Evolutionary conservation across 2,113 vertebrate genomes (phyloP).

Genomic region (Phaethornis superciliosus): DNA sequence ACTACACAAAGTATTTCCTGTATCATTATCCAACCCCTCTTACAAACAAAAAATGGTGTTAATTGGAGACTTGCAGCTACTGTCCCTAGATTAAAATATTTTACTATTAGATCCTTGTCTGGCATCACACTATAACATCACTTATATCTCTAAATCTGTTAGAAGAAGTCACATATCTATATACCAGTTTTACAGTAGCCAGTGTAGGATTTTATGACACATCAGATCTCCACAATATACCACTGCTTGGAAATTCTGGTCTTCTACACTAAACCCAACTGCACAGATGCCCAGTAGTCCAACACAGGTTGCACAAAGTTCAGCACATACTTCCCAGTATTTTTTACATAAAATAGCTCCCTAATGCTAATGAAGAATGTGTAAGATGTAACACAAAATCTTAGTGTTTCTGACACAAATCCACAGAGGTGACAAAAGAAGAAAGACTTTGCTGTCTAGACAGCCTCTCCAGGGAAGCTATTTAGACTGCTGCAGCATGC

Average conservation of each 20-base stretch:
- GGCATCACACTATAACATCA: background rate
- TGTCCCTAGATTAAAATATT: background rate
- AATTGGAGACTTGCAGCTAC: background rate
- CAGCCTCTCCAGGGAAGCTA: background rate
- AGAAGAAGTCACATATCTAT: background rate
- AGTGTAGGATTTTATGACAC: background rate
- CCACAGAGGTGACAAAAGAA: background rate
- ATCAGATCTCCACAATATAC: background rate
- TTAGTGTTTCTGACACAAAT: background rate
- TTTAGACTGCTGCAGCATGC: background rate
- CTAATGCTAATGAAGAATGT: background rate
- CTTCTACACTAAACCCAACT: background rate
- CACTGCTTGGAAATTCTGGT: background rate
- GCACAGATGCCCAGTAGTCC: background rate
- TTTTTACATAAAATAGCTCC: too few relatives aligned
- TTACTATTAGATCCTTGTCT: background rate
- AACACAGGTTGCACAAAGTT: background rate
- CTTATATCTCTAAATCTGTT: background rate
- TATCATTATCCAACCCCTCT: background rate
- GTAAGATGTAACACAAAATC: background rate
- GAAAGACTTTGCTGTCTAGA: background rate
- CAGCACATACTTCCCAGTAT: background rate
- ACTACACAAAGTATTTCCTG: background rate
- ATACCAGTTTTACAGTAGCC: background rate
- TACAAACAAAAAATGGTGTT: background rate